Evolutionary conservation across 1,140 invertebrate genomes (phyloP), one percentile per base, ranked within the genome.

Genomic region (Coboldia fuscipes): DNA sequence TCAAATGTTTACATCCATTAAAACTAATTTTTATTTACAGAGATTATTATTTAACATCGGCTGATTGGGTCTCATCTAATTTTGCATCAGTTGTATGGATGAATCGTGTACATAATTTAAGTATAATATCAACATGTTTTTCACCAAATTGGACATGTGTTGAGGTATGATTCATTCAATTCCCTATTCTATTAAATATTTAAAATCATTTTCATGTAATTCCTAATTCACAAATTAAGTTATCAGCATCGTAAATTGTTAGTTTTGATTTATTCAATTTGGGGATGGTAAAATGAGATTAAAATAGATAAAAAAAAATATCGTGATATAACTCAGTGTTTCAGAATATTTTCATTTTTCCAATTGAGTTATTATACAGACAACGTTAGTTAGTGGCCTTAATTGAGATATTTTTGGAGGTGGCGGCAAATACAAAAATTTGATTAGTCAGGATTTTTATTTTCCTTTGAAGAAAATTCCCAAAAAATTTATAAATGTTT

Each of bases 31-130:
- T 24, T n/a, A 29, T 42, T 59, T 64, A 15, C 58, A 93, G 88
- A 50, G 86, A 93, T 44, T 79, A 81, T 58, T 93, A 93, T 60
- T 60, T 94, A 45, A 89, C 83, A 48, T 81, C 82, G 36, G 83
- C 85, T 14, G 68, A 74, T 34, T 94, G 88, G 88, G 69, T 82
- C 33, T 75, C 76, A 41, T 53, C 61, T 32, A 74, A 75, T 47
- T 58, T 58, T 34, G 63, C 92, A 30, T 70, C 80, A 13, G 73
- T 85, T 4, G 75, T 84, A 15, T 93, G 84, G 79, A 76, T 92
- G 68, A 86, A 84, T 45, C 67, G 89, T 41, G 72, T 77, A 22
- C 89, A 94, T 58, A 94, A 92, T 54, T 63, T 78, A 23, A 80
- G 74, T 41, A 63, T 82, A 27, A 69, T 82, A 32, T 79, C 79